These are phyloP conservation scores for Caenorhabditis sp. DNA, from an alignment of 2,888 invertebrate species.

Conservation along the genomic window DNA sequence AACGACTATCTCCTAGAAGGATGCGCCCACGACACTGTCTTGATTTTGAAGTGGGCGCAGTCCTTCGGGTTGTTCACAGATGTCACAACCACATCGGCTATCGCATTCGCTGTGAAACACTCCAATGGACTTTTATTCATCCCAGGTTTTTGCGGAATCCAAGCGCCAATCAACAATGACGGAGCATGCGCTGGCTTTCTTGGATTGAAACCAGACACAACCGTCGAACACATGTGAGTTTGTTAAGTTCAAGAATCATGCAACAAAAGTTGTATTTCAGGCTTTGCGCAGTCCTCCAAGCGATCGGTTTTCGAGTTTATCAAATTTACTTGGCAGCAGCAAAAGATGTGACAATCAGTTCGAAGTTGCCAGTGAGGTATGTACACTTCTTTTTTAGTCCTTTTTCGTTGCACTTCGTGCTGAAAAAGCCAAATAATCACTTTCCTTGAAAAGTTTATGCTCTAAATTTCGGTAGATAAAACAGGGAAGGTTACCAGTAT, in stretches of 20 bases:
- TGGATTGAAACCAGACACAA: conserved; percentile 80
- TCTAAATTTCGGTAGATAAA: no score
- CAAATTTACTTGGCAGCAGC: conserved; percentile 82
- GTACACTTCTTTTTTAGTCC: no score
- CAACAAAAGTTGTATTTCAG: conserved; percentile 15
- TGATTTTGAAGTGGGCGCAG: conserved; percentile 83
- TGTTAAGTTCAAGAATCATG: not conserved
- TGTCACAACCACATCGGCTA: conserved; percentile 49
- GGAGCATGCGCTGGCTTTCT: conserved; percentile 85
- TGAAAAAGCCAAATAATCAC: no score
- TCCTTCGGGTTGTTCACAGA: conserved; percentile 51
- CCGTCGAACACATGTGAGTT: conserved; percentile 73
- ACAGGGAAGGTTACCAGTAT: no score
- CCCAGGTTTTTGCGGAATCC: conserved; percentile 84
- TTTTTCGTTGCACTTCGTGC: no score
- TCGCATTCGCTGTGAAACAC: conserved; percentile 42
- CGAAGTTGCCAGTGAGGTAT: conserved; percentile 50
- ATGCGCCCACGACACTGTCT: conserved; percentile 86
- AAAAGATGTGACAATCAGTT: conserved; percentile 77
- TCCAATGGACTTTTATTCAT: conserved; percentile 78
- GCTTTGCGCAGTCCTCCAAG: conserved; percentile 84
- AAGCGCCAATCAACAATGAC: conserved; percentile 90
- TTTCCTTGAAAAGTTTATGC: no score
- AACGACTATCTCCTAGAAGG: conserved; percentile 82
- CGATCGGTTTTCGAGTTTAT: conserved; percentile 83